These are phyloP conservation scores for Cyclargus thomasi DNA, from an alignment of 1,140 invertebrate genomes.

Conservation along the genomic window DNA sequence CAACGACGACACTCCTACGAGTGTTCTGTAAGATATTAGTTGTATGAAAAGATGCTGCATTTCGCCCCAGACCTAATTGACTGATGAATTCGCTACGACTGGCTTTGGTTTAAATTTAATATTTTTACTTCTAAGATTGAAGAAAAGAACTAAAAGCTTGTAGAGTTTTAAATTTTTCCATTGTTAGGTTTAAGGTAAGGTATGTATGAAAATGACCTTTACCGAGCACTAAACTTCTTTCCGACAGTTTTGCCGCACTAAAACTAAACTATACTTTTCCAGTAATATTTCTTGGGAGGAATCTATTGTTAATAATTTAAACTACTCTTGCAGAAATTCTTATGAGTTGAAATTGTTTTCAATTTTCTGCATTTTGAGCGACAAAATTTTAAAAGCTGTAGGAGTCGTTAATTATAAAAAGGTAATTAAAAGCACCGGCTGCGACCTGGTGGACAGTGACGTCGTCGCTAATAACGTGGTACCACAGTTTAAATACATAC, in stretches of 20 bases:
- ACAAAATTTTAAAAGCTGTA: neutral
- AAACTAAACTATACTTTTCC: too few relatives aligned
- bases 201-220: too few relatives aligned
- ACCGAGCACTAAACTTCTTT: too few relatives aligned
- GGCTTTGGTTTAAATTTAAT: neutral
- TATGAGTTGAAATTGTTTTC: neutral
- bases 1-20: neutral
- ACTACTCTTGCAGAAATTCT: too few relatives aligned
- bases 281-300: too few relatives aligned
- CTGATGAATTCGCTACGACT: neutral
- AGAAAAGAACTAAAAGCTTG: neutral
- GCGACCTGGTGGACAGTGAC: neutral
- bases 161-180: too few relatives aligned
- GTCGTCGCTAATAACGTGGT: neutral
- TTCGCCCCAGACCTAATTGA: neutral
- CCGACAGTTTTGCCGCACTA: too few relatives aligned
- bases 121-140: neutral
- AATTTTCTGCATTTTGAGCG: neutral
- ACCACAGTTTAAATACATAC: too few relatives aligned
- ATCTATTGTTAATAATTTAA: too few relatives aligned
- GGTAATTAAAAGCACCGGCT: neutral
- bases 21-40: conserved; percentile 4
- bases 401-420: neutral
- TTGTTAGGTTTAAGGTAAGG: too few relatives aligned
- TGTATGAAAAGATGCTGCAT: neutral